Conservation (phyloP, 2,797 vertebrate species). For the Clarias platycephalus region DNA sequence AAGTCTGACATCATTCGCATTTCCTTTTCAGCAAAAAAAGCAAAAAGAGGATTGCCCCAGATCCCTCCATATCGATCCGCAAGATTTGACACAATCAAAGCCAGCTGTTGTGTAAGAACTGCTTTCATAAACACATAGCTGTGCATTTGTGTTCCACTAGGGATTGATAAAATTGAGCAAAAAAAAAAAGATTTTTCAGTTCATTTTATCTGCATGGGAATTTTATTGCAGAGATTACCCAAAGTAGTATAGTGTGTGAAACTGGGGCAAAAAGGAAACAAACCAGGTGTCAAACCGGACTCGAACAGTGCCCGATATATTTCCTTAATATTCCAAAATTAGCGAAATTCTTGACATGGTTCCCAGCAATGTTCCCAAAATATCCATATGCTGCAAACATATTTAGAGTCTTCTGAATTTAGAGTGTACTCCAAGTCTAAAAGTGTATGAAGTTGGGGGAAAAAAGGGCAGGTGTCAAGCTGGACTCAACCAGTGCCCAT, state of each 20-base stretch:
- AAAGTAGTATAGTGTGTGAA: neutral
- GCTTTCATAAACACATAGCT: constrained; percentile 11
- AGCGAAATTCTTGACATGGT: constrained; percentile 51
- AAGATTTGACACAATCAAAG: constrained; percentile 42
- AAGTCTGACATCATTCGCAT: neutral
- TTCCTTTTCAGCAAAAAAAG: neutral
- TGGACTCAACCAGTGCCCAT: neutral
- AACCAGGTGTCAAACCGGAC: constrained; percentile 25
- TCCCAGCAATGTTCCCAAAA: constrained; percentile 66
- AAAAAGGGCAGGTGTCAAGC: constrained; percentile 32
- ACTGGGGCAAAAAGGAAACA: constrained; percentile 1
- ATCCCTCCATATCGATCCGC: constrained; percentile 14
- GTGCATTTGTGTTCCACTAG: neutral
- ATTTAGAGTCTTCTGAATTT: neutral
- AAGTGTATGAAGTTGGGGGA: neutral
- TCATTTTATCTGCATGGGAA: constrained; percentile 21
- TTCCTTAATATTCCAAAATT: constrained; percentile 17
- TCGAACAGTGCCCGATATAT: neutral
- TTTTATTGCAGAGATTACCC: neutral
- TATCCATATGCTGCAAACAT: constrained; percentile 69
- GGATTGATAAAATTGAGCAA: neutral
- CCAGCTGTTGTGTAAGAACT: constrained; percentile 24
- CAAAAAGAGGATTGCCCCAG: neutral
- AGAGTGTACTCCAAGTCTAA: neutral
- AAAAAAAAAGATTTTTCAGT: neutral